Percentiles rank a stretch among this genome's conserved stretches.
These are phyloP conservation scores for Drosophila formosana DNA, from an alignment of 2,888 invertebrate species.

Conservation along the genomic window DNA sequence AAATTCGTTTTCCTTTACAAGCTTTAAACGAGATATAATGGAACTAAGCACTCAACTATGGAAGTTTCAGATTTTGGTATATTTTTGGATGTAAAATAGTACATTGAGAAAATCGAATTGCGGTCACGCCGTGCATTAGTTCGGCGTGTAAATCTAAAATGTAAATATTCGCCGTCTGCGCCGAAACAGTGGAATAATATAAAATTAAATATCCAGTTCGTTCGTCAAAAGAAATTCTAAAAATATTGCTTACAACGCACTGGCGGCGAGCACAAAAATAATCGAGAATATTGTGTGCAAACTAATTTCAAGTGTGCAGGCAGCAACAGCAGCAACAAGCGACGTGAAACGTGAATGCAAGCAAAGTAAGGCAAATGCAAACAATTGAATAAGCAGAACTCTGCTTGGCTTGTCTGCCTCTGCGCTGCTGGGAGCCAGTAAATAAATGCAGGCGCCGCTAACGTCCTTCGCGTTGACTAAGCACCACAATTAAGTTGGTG, in stretches of 20 bases:
- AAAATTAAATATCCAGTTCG: constrained; percentile 16
- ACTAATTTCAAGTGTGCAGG: constrained; percentile 4
- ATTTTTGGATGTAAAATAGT: not conserved
- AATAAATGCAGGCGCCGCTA: constrained; percentile 28
- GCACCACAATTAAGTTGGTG: constrained; percentile 30
- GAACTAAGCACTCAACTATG: not conserved
- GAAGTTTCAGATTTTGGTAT: not conserved
- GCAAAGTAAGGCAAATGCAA: constrained; percentile 62
- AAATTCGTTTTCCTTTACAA: not conserved
- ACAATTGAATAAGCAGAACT: constrained; percentile 71
- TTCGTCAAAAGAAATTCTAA: constrained; percentile 35
- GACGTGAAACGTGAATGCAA: constrained; percentile 55
- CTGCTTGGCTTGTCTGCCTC: constrained; percentile 4
- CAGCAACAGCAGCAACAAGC: constrained; percentile 30
- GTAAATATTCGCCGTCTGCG: constrained; percentile 60
- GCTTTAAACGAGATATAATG: not conserved
- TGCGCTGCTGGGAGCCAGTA: constrained; percentile 20
- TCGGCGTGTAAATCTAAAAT: constrained; percentile 63
- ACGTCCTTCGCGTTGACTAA: constrained; percentile 35
- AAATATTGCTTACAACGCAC: constrained; percentile 31
- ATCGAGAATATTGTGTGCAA: constrained; percentile 8
- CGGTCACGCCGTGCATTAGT: constrained; percentile 28
- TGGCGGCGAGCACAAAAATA: not conserved
- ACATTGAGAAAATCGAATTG: constrained; percentile 5
- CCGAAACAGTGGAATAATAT: constrained; percentile 47